Conservation (phyloP, 2,797 vertebrate species). For the Eidolon dupreanum region DNA sequence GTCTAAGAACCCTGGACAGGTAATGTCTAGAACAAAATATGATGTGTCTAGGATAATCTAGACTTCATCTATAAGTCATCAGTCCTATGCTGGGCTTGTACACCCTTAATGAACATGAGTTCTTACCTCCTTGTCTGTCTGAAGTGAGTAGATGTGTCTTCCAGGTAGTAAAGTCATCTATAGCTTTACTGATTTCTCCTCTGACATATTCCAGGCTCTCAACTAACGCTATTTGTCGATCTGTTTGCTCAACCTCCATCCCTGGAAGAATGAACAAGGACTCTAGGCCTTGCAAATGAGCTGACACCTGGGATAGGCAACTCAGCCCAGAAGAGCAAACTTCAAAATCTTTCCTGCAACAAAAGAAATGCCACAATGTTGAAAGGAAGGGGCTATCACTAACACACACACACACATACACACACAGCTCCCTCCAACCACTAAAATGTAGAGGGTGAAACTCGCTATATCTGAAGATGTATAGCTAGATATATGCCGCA, state of each 20-base stretch:
- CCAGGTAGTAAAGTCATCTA: conserved; percentile 92
- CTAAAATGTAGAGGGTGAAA: background rate
- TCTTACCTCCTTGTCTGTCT: conserved; percentile 81
- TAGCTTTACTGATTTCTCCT: conserved; percentile 86
- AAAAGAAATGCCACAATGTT: conserved; percentile 64
- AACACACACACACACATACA: background rate
- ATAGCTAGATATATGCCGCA: background rate
- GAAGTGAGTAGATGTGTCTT: conserved; percentile 88
- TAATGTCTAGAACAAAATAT: background rate
- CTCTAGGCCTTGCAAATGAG: conserved; percentile 89
- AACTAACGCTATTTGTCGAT: conserved; percentile 85
- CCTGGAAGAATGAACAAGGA: conserved; percentile 88
- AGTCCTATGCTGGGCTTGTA: background rate
- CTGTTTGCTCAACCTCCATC: conserved; percentile 70
- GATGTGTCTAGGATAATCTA: background rate
- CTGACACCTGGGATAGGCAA: conserved; percentile 87
- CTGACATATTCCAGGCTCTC: conserved; percentile 90
- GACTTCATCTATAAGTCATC: background rate
- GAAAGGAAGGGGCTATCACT: background rate
- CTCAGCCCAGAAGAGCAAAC: conserved; percentile 89
- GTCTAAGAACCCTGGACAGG: background rate
- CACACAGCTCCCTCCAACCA: background rate
- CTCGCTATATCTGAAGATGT: background rate
- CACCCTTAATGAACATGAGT: background rate
- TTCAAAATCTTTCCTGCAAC: conserved; percentile 91